Evolutionary conservation across 2,888 invertebrate species (phyloP).

Genomic region (Oscheius myriophilus): DNA sequence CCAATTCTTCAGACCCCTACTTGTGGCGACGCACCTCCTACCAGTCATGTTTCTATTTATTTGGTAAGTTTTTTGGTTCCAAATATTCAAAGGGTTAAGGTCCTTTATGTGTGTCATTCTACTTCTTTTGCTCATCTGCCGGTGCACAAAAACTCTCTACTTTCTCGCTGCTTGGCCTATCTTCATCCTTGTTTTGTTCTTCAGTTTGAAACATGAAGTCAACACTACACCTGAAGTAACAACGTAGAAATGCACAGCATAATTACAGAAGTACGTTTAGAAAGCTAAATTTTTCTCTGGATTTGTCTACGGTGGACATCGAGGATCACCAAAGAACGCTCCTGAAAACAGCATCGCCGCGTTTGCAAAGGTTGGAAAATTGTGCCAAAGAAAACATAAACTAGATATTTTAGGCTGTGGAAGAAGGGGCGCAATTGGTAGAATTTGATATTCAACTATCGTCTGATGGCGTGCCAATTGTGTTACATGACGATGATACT

Average conservation of each 20-base stretch:
- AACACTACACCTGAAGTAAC: background rate
- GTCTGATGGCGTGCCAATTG: slow-evolving; percentile 39
- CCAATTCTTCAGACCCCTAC: no score
- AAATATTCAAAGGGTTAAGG: no score
- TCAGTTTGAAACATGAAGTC: slow-evolving; percentile 9
- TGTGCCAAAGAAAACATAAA: background rate
- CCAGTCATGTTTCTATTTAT: slow-evolving; percentile 15
- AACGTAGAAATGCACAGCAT: background rate
- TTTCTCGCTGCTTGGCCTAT: slow-evolving; percentile 7
- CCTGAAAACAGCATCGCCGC: slow-evolving; percentile 48
- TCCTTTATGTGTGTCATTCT: background rate
- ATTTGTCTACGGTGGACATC: slow-evolving; percentile 49
- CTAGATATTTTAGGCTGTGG: background rate
- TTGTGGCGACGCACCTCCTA: no score
- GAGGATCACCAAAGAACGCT: slow-evolving; percentile 43
- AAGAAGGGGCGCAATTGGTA: slow-evolving; percentile 45
- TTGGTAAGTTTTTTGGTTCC: slow-evolving; percentile 8
- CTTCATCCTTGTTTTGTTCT: slow-evolving; percentile 9
- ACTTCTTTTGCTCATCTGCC: slow-evolving; percentile 6
- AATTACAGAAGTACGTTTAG: background rate
- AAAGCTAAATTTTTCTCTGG: slow-evolving; percentile 34
- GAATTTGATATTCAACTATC: slow-evolving; percentile 54
- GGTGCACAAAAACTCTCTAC: slow-evolving; percentile 19
- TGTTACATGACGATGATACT: slow-evolving; percentile 52
- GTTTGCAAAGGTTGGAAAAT: slow-evolving; percentile 31